A percentile compares a stretch with the other conserved stretches of the same genome.
These are phyloP conservation scores for Myrmophylax atrothorax DNA, from an alignment of 2,113 vertebrate genomes.

Conservation along the genomic window DNA sequence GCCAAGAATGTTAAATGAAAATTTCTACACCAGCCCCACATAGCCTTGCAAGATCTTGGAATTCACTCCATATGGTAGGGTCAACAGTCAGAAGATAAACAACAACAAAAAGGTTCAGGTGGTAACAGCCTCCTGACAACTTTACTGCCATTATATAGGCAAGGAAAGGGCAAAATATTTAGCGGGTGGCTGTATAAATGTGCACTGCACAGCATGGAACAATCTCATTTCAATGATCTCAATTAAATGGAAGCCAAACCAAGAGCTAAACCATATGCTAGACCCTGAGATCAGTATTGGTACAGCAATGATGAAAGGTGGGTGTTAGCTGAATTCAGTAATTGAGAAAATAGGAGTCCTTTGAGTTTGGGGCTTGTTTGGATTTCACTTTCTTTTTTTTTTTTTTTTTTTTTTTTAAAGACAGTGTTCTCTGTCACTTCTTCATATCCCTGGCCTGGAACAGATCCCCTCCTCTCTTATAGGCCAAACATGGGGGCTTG, in stretches of 20 bases:
- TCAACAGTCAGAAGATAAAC: neutral
- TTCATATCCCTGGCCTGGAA: neutral
- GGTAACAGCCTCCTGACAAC: neutral
- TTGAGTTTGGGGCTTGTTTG: neutral
- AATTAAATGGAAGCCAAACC: neutral
- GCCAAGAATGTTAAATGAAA: neutral
- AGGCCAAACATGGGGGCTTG: neutral
- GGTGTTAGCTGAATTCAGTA: neutral
- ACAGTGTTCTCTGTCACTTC: neutral
- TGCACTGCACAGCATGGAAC: neutral
- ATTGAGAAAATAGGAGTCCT: neutral
- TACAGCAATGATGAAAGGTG: neutral
- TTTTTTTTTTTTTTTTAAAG: neutral
- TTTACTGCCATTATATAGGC: neutral
- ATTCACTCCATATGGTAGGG: neutral
- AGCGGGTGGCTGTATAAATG: neutral
- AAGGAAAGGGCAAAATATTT: neutral
- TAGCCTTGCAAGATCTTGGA: neutral
- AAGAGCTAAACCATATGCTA: neutral
- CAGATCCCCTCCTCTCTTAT: neutral
- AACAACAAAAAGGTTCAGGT: neutral
- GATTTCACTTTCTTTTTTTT: neutral
- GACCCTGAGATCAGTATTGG: neutral
- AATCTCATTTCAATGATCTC: neutral
- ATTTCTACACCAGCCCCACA: neutral